Evolutionary conservation across 2,888 invertebrate genomes (phyloP).

Genomic region (Piscicola geometra): DNA sequence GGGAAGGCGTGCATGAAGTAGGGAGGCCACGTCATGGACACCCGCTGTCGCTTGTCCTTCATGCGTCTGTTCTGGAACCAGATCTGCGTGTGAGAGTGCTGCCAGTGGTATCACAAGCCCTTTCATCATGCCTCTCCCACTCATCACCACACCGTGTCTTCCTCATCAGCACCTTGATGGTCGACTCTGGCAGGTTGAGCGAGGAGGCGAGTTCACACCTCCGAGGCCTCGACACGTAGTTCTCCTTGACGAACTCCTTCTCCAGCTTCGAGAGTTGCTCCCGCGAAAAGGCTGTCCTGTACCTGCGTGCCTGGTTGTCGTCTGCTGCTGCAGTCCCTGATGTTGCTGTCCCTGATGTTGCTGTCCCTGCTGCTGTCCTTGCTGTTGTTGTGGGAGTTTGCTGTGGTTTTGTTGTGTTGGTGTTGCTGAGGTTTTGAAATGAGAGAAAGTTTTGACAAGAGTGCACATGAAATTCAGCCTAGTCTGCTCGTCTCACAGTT

Average conservation of each 20-base stretch:
- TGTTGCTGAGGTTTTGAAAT: too few relatives aligned
- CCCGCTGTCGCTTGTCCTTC: constrained; percentile 94
- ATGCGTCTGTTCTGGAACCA: constrained; percentile 97
- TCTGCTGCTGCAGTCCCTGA: constrained; percentile 37
- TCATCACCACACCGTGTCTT: background rate
- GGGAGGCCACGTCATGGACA: constrained; percentile 87
- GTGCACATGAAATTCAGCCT: too few relatives aligned
- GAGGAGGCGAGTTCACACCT: constrained; percentile 90
- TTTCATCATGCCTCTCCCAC: background rate
- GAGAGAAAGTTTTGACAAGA: too few relatives aligned
- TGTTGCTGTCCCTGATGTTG: background rate
- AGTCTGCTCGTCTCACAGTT: too few relatives aligned
- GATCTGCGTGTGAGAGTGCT: constrained; percentile 46
- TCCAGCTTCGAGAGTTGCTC: constrained; percentile 87
- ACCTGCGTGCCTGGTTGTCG: constrained; percentile 60
- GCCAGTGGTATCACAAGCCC: background rate
- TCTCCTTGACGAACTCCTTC: constrained; percentile 92
- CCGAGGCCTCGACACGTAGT: constrained; percentile 90
- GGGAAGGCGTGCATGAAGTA: constrained; percentile 80
- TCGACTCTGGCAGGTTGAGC: constrained; percentile 87
- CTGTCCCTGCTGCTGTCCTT: too few relatives aligned
- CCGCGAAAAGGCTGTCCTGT: constrained; percentile 91
- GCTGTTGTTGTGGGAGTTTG: too few relatives aligned
- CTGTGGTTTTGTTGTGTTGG: too few relatives aligned
- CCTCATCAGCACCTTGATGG: constrained; percentile 75